Conservation (phyloP, 2,797 vertebrate species). For the Acrossocheilus fasciatus region DNA sequence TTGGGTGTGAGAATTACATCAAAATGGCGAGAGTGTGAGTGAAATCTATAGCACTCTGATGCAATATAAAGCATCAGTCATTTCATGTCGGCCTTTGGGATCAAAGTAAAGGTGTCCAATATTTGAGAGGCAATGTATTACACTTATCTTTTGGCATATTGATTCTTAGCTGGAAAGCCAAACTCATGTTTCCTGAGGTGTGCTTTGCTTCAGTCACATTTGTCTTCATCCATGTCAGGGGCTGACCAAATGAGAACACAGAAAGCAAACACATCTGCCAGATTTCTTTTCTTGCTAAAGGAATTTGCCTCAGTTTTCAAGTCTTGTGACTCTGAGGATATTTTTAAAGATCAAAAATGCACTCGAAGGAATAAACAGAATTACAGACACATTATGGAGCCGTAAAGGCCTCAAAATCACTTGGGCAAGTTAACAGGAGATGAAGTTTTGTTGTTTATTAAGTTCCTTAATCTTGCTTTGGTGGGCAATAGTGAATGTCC, state of each 20-base stretch:
- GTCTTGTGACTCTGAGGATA: constrained; percentile 10
- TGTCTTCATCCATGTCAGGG: constrained; percentile 58
- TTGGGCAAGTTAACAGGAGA: background rate
- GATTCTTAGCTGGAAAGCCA: constrained; percentile 61
- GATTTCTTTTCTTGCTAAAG: constrained; percentile 17
- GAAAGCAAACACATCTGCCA: constrained; percentile 39
- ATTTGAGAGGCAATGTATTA: constrained; percentile 63
- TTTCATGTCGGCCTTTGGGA: constrained; percentile 55
- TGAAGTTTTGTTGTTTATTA: background rate
- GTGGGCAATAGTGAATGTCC: constrained; percentile 31
- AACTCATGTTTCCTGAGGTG: constrained; percentile 59
- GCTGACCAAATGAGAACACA: constrained; percentile 53
- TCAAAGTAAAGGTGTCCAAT: constrained; percentile 60
- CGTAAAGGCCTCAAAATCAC: background rate
- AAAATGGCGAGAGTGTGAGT: constrained; percentile 25
- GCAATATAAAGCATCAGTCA: constrained; percentile 46
- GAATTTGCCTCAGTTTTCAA: constrained; percentile 29
- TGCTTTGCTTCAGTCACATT: constrained; percentile 54
- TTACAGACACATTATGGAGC: background rate
- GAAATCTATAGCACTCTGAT: constrained; percentile 22
- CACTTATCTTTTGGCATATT: constrained; percentile 66
- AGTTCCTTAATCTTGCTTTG: constrained; percentile 35
- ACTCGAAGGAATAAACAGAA: background rate
- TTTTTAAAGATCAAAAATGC: background rate
- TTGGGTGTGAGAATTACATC: constrained; percentile 15